phyloP scores from a whole-genome alignment of 1,140 invertebrate species.

The Venturia canescens region DNA sequence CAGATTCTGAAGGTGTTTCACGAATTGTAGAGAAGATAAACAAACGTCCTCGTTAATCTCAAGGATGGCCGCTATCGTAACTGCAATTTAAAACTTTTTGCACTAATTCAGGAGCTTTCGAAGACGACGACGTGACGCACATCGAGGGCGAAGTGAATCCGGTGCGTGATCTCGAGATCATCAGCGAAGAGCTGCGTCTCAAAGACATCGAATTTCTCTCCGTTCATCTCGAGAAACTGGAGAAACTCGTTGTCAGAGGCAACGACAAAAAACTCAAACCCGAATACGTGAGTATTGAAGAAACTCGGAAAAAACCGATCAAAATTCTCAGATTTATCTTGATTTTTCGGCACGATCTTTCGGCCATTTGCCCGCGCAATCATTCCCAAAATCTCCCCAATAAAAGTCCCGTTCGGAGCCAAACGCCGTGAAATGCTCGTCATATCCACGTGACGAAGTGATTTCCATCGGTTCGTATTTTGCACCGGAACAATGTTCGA shows the following conservation, averaged over 20 bases:
- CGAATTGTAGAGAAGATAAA: no score
- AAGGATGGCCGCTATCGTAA: no score
- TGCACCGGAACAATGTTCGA: conserved; percentile 17
- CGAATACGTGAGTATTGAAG: conserved; percentile 89
- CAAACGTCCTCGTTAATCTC: no score
- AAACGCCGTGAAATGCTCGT: no score
- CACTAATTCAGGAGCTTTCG: conserved; percentile 90
- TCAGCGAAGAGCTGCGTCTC: conserved; percentile 94
- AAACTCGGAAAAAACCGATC: no score
- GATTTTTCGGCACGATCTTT: no score
- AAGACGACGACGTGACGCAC: conserved; percentile 98
- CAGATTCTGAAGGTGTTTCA: no score
- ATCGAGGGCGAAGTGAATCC: conserved; percentile 99
- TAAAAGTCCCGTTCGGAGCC: no score
- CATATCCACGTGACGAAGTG: neutral
- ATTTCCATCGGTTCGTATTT: neutral
- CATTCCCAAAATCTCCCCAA: no score
- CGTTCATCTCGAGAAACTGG: conserved; percentile 90
- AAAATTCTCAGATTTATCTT: no score
- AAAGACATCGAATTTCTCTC: conserved; percentile 95
- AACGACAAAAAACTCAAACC: conserved; percentile 97
- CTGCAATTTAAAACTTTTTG: no score
- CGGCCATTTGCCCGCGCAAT: no score
- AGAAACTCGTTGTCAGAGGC: conserved; percentile 90
- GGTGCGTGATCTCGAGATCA: conserved; percentile 96